Base-by-base conservation (phyloP, 2,113 vertebrate species). In the Beaufortia kweichowensis region DNA sequence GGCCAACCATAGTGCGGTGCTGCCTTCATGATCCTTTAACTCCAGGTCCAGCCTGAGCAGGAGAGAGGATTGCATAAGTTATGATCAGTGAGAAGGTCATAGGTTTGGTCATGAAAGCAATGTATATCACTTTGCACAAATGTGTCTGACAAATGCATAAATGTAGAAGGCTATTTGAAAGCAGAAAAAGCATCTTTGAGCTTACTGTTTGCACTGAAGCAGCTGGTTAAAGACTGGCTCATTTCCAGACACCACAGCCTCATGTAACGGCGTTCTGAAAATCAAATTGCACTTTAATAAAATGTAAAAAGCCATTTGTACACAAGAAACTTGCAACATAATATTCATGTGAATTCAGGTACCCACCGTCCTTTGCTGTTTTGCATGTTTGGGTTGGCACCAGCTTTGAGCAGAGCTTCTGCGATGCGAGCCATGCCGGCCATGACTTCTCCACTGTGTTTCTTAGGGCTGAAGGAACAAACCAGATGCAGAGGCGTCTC, bases 301-400 rank as follows among this genome's bases (percentile, higher is more conserved):
- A 53, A 14, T 4, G 17, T 53, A 10, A 35, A 56, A 11, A 55
- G 53, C 12, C 4, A 59, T 65, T 46, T 3, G 12, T 63, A 21
- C 61, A n/a, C 6, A 15, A 74, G 14, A 19, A 67, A 67, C 39
- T 14, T 6, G 31, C 63, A 26, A 41, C 1, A 7, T 43, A 41
- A 19, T 15, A 31, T 2, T 29, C 12, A 6, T 24, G 7, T 39
- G 15, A 31, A 65, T n/a, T 26, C 21, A 23, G 15, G 63, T 53
- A 84, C 86, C 33, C 63, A 90, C 97, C 96, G 94, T 90, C 96
- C 96, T 88, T 91, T 94, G 89, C 57, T 94, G 89, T 99, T 96
- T 65, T 98, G 96, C 95, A 97, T 97, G 87, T 97, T 98, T 17
- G 96, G 94, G 69, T 99, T 98, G 81, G 96, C 96, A 8, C 96